A percentile compares a stretch with the other conserved stretches of the same genome.
phyloP scores from a whole-genome alignment of 1,140 invertebrate genomes.

The Aradophagus sp. region DNA sequence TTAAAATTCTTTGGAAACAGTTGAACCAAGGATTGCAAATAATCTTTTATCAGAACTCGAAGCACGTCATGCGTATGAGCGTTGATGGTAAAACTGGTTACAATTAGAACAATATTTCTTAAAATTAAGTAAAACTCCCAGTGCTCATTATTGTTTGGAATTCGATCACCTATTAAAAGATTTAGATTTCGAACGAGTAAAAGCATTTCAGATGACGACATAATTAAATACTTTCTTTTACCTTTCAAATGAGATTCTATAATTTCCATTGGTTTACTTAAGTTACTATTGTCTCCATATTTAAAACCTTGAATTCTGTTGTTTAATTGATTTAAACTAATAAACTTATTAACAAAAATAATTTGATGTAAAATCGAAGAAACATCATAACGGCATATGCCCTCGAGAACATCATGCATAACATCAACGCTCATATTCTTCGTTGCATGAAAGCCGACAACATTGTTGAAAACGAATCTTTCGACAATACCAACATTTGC shows the following conservation, averaged over 20 bases:
- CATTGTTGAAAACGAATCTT: conserved; percentile 29
- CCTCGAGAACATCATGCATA: conserved; percentile 71
- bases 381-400: conserved; percentile 64
- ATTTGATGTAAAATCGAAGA: conserved; percentile 59
- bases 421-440: conserved; percentile 65
- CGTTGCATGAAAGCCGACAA: conserved; percentile 65
- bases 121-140: conserved; percentile 1
- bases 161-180: background rate
- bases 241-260: conserved; percentile 18
- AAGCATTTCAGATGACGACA: conserved; percentile 6
- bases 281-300: conserved; percentile 11
- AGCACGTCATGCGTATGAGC: background rate
- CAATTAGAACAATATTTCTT: background rate
- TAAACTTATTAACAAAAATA: conserved; percentile 42
- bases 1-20: background rate
- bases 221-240: background rate
- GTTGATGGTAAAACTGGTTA: conserved; percentile 1
- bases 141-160: background rate
- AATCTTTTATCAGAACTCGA: conserved; percentile 3
- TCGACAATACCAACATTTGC: conserved; percentile 5
- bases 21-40: background rate
- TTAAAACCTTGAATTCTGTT: conserved; percentile 35
- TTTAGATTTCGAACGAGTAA: conserved; percentile 4
- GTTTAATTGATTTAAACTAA: conserved; percentile 59
- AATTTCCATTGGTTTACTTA: conserved; percentile 27